A percentile compares a stretch with the other conserved stretches of the same genome.
phyloP scores from a whole-genome alignment of 23 tunicate species.

The Styela clava region DNA sequence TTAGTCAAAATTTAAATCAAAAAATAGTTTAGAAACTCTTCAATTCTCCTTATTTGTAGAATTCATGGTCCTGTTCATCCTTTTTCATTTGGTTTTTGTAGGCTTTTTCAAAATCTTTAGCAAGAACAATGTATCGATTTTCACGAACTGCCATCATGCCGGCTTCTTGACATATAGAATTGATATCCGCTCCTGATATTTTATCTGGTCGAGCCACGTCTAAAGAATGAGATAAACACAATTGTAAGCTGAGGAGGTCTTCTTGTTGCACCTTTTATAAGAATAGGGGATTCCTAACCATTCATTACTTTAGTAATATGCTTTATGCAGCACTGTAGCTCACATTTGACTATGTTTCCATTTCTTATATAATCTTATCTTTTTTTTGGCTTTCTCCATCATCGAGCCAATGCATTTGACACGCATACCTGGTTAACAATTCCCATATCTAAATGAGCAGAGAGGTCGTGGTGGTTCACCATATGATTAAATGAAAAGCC shows the following conservation, averaged over 20 bases:
- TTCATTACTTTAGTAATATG: too few relatives aligned
- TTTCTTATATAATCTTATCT: too few relatives aligned
- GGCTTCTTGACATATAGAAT: conserved; percentile 98
- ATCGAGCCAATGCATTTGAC: too few relatives aligned
- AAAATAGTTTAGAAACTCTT: neutral
- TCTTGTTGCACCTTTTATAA: neutral
- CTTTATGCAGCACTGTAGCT: too few relatives aligned
- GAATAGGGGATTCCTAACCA: neutral
- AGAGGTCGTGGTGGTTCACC: too few relatives aligned
- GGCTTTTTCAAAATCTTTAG: conserved; percentile 98
- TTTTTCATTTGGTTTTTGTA: conserved; percentile 99
- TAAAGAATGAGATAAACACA: conserved; percentile 18
- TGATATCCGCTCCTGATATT: conserved; percentile 95
- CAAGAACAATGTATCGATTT: conserved; percentile 96
- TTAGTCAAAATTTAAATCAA: too few relatives aligned
- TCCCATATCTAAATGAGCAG: too few relatives aligned
- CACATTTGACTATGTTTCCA: too few relatives aligned
- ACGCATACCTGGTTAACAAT: too few relatives aligned
- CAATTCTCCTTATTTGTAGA: conserved; percentile 74
- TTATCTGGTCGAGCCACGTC: conserved; percentile 98
- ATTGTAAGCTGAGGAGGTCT: too few relatives aligned
- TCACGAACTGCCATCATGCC: conserved; percentile 99
- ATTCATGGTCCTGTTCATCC: conserved; percentile 95
- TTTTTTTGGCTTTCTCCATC: too few relatives aligned
- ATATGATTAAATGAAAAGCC: too few relatives aligned